A percentile compares a stretch with the other conserved stretches of the same genome.
Evolutionary conservation across 2,888 invertebrate genomes (phyloP).

Genomic region (Phyllotreta cruciferae): DNA sequence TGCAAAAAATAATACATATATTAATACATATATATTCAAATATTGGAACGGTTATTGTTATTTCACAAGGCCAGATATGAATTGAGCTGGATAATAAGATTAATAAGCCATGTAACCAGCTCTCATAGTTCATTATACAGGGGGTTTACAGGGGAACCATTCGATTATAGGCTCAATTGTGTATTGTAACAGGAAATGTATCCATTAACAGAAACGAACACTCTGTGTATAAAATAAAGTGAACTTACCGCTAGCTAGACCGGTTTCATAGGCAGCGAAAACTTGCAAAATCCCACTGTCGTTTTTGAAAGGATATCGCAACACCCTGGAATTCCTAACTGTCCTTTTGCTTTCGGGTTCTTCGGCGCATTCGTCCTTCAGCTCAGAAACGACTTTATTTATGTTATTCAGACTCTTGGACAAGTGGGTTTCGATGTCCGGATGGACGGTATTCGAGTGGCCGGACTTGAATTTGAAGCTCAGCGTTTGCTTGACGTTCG

Average conservation of each 20-base stretch:
- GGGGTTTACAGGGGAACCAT: no score
- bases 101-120: no score
- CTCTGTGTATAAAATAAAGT: background rate
- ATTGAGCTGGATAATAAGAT: no score
- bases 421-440: constrained; percentile 55
- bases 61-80: no score
- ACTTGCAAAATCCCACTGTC: constrained; percentile 69
- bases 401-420: constrained; percentile 60
- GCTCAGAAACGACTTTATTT: constrained; percentile 46
- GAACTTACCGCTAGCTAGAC: constrained; percentile 77
- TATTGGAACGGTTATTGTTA: no score
- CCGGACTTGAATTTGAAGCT: constrained; percentile 49
- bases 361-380: constrained; percentile 34
- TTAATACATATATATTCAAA: no score
- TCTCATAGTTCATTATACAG: no score
- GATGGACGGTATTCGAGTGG: constrained; percentile 50
- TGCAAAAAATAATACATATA: constrained; percentile 14
- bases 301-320: constrained; percentile 50
- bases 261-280: constrained; percentile 95
- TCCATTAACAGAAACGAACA: no score
- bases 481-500: constrained; percentile 64
- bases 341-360: constrained; percentile 30
- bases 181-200: no score
- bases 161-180: no score
- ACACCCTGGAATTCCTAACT: constrained; percentile 16